Conservation (phyloP, 2,797 vertebrate species). For the Cryptoblepharus egeriae region DNA sequence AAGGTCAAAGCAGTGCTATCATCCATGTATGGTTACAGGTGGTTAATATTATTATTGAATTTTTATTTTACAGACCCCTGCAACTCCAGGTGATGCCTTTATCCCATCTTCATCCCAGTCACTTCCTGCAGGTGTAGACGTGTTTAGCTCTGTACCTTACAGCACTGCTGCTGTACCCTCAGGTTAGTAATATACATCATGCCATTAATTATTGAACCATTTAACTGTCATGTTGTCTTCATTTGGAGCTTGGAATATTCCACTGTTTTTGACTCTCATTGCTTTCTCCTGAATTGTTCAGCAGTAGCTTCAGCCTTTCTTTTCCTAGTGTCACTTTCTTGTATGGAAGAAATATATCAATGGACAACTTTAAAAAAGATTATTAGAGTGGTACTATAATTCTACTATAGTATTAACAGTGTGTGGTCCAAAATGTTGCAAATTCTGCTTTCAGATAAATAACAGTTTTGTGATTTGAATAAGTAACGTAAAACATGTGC, state of each 20-base stretch:
- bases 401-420: neutral
- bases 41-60: conserved; percentile 48
- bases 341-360: too few relatives aligned
- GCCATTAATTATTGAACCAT: neutral
- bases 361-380: neutral
- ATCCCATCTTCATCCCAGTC: conserved; percentile 91
- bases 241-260: neutral
- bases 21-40: fast-evolving
- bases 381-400: neutral
- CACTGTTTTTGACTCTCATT: neutral
- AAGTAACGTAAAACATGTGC: neutral
- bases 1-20: neutral
- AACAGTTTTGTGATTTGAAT: neutral
- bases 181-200: conserved; percentile 80
- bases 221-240: neutral
- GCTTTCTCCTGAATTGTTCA: too few relatives aligned
- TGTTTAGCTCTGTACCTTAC: conserved; percentile 91
- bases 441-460: neutral
- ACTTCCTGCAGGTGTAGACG: conserved; percentile 87
- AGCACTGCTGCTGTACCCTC: conserved; percentile 97
- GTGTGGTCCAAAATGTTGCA: neutral
- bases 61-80: conserved; percentile 86
- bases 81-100: conserved; percentile 96
- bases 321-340: too few relatives aligned
- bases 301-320: too few relatives aligned